A percentile compares a stretch with the other conserved stretches of the same genome.
Evolutionary conservation across 1,140 invertebrate genomes (phyloP).

Genomic region (Hestina assimilis): DNA sequence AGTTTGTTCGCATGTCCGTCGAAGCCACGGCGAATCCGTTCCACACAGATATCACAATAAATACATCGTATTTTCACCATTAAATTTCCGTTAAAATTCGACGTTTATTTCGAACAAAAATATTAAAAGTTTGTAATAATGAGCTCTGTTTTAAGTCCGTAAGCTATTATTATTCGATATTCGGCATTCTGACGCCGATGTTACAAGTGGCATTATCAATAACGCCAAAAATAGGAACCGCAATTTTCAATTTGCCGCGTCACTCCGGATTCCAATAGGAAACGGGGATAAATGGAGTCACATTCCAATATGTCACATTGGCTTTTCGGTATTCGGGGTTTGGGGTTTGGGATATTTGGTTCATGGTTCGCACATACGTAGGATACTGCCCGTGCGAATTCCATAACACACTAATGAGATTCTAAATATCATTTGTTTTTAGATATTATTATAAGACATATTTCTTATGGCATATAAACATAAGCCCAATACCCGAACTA

Average conservation of each 20-base stretch:
- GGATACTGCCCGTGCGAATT: slow-evolving; percentile 46
- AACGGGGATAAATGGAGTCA: slow-evolving; percentile 76
- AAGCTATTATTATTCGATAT: slow-evolving; percentile 31
- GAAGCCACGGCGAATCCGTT: slow-evolving; percentile 29
- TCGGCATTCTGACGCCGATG: slow-evolving; percentile 32
- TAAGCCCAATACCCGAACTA: too few species aligned
- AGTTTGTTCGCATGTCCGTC: slow-evolving; percentile 23
- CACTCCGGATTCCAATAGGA: slow-evolving; percentile 78
- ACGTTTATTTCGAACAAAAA: slow-evolving; percentile 13
- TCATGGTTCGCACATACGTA: slow-evolving; percentile 30
- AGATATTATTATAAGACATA: too few species aligned
- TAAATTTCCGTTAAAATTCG: slow-evolving; percentile 2
- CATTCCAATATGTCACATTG: slow-evolving; percentile 78
- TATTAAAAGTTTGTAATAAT: slow-evolving; percentile 20
- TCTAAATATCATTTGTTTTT: slow-evolving; percentile 27
- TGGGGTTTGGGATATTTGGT: slow-evolving; percentile 57
- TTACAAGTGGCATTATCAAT: slow-evolving; percentile 73
- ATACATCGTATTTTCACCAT: neutral
- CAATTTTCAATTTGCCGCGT: slow-evolving; percentile 77
- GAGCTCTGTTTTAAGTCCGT: slow-evolving; percentile 12
- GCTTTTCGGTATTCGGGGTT: slow-evolving; percentile 61
- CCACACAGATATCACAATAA: slow-evolving; percentile 16
- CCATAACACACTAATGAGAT: slow-evolving; percentile 50
- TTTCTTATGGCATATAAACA: too few species aligned
- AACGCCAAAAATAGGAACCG: slow-evolving; percentile 72